These are phyloP conservation scores for Pituophis catenifer DNA, from an alignment of 2,113 vertebrate genomes.

Conservation along the genomic window DNA sequence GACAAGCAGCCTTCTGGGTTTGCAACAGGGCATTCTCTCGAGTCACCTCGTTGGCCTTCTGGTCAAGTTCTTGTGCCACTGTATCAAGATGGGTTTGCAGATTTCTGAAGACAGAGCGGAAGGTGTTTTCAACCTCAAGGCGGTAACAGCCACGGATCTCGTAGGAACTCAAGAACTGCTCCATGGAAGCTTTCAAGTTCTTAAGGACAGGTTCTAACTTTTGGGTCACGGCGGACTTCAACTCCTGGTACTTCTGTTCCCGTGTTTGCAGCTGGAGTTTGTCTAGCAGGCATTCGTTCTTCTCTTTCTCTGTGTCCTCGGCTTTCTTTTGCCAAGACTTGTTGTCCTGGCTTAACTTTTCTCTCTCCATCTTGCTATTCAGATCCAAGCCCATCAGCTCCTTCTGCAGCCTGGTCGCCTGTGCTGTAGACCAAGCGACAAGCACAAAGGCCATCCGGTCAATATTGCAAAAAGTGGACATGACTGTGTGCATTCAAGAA, in stretches of 20 bases:
- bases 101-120: fast-evolving
- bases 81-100: not conserved
- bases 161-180: fast-evolving
- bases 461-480: not conserved
- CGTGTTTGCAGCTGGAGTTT: not conserved
- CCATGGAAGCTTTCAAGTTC: not conserved
- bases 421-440: not conserved
- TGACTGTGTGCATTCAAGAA: not conserved
- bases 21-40: not conserved
- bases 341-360: fast-evolving
- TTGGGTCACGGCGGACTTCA: not conserved
- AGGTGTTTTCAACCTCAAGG: fast-evolving
- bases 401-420: not conserved
- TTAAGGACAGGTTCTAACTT: not conserved
- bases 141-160: not conserved
- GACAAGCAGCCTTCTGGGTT: not conserved
- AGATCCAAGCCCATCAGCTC: not conserved
- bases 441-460: not conserved
- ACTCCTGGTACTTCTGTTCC: not conserved
- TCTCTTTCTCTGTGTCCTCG: not conserved
- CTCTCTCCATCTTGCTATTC: not conserved
- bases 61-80: not conserved
- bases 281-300: not conserved
- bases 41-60: not conserved
- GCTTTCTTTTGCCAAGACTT: not conserved